Base-by-base conservation (phyloP, 1,140 invertebrate genomes). In the Apis dorsata region DNA sequence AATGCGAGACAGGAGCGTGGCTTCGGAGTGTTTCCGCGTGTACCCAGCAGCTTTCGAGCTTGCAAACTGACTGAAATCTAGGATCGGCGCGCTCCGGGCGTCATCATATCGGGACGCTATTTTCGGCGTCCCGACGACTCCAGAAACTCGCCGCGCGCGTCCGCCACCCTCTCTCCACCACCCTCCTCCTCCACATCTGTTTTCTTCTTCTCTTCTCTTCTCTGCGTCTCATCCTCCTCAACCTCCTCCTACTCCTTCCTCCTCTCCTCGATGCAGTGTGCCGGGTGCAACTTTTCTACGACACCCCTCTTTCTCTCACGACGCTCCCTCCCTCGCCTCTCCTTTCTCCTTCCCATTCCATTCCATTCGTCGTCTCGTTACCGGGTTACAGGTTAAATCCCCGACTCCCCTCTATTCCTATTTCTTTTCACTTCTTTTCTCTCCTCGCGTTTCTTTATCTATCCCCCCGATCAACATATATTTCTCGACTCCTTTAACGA, bases 51-150 rank as follows among this genome's bases (percentile, higher is more conserved):
- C 92, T 92, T 91, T 92, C 92, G 93, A 92, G 93, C 93, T 93
- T 94, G 92, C 92, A 90, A 94, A 94, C 92, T 93, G 92, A 94
- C 93, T 94, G 93, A 94, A 94, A 94, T 93, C 93, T 94, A 93
- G 92, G 91, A 94, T 91, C 91, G 91, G 88, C 85, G 85, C 88
- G 90, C 90, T 91, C 92, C 92, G 93, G 93, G 93, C 92, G 90
- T 93, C 93, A 92, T 94, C 93, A 93, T 93, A 94, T 93, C 91
- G 93, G 91, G 90, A 91, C 91, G 92, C 93, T 94, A 93, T 94
- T 94, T 94, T 93, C 91, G 91, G 93, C 91, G 90, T 92, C 92
- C 91, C 92, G 90, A 93, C 93, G 93, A 93, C 93, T 94, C 93
- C 93, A 94, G 93, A 93, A 91, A 92, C 90, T 71, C 77, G 65